Evolutionary conservation across 1,140 invertebrate genomes (phyloP).

Genomic region (Apis dorsata): DNA sequence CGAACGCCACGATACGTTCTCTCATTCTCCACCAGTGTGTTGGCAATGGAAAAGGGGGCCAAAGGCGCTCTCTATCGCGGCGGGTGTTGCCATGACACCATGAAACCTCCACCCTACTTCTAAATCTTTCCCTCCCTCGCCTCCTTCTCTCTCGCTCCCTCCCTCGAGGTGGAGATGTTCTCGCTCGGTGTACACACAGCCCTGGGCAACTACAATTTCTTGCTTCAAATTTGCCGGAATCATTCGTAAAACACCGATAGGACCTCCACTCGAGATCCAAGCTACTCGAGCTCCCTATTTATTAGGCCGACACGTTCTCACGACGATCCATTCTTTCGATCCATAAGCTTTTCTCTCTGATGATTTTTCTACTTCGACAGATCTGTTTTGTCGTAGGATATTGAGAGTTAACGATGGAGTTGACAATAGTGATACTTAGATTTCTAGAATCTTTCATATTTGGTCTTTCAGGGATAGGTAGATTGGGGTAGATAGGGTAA

Average conservation of each 20-base stretch:
- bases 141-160: conserved; percentile 28
- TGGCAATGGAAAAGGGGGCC: conserved; percentile 65
- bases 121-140: conserved; percentile 68
- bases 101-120: conserved; percentile 72
- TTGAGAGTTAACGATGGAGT: too few relatives aligned
- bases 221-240: conserved; percentile 49
- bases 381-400: not conserved
- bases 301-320: not conserved
- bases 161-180: not conserved
- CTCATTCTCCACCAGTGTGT: conserved; percentile 40
- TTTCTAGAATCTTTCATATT: not conserved
- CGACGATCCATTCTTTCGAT: not conserved
- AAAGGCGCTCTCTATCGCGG: conserved; percentile 68
- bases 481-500: too few relatives aligned
- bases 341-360: not conserved
- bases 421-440: not conserved
- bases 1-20: conserved; percentile 52
- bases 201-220: conserved; percentile 36
- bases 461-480: too few relatives aligned
- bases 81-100: conserved; percentile 79
- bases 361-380: not conserved
- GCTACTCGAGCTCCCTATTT: conserved; percentile 1
- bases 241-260: conserved; percentile 45
- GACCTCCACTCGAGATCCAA: not conserved
- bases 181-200: conserved; percentile 48